Percentiles rank a stretch among this genome's conserved stretches.
phyloP scores from a whole-genome alignment of 2,113 vertebrate genomes.

The Corvus moneduloides region DNA sequence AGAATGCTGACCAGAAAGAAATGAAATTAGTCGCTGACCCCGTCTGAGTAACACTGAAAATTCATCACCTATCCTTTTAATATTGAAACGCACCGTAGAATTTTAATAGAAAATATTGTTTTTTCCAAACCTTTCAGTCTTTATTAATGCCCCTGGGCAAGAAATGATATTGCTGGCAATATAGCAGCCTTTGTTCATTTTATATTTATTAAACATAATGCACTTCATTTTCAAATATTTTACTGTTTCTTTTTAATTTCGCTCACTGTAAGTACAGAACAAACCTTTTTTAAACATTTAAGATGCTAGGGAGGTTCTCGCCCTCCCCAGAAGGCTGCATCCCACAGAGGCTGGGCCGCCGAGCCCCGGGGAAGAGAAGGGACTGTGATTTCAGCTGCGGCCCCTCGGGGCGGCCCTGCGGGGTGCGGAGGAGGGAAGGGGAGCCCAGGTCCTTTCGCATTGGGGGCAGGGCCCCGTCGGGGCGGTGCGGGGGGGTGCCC shows the following conservation, averaged over 20 bases:
- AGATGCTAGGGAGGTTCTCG: slow-evolving; percentile 31
- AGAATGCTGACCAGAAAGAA: slow-evolving; percentile 91
- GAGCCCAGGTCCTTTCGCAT: not conserved
- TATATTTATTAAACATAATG: slow-evolving; percentile 87
- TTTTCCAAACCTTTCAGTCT: slow-evolving; percentile 80
- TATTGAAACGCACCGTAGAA: slow-evolving; percentile 82
- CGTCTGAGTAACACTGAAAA: slow-evolving; percentile 81
- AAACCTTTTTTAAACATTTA: slow-evolving; percentile 82
- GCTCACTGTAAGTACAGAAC: slow-evolving; percentile 82
- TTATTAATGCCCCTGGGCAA: slow-evolving; percentile 84
- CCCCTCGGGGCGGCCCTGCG: not conserved
- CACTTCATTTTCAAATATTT: slow-evolving; percentile 88
- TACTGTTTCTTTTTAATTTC: slow-evolving; percentile 87
- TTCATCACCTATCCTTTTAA: slow-evolving; percentile 87
- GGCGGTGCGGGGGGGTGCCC: not conserved
- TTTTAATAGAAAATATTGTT: slow-evolving; percentile 87
- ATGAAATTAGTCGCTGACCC: slow-evolving; percentile 85
- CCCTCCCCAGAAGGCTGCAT: slow-evolving; percentile 35
- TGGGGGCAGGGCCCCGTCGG: not conserved
- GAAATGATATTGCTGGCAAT: slow-evolving; percentile 81
- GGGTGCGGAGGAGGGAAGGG: not conserved
- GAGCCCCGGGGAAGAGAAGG: slow-evolving; percentile 62
- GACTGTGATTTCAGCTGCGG: slow-evolving; percentile 68
- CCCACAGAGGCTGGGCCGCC: slow-evolving; percentile 49
- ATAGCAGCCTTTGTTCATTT: slow-evolving; percentile 84